Base-by-base conservation (phyloP, 2,113 vertebrate genomes). In the Dasyurus viverrinus region DNA sequence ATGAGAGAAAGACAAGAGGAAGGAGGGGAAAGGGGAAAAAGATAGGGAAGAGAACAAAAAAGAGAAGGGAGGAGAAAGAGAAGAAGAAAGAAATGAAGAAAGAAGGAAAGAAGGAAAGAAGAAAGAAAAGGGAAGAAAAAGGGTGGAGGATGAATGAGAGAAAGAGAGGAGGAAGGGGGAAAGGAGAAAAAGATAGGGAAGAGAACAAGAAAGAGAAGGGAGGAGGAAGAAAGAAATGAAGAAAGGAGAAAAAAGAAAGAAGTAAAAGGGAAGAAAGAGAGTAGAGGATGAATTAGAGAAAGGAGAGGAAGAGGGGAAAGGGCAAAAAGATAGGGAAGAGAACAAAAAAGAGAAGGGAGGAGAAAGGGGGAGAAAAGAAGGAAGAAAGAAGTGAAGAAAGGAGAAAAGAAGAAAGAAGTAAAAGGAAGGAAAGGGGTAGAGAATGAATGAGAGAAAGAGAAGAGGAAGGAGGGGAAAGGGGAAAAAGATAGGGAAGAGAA, bases 101-200 rank as follows among this genome's bases (percentile, higher is more conserved):
- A 30, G 52, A 16, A 54, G 93, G 53, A 68, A 93, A 68, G 55
- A 57, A 92, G 91, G 57, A 53, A 76, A 52, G 54, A 47, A n/a
- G 10, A 76, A 22, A 25, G n/a, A 60, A 90, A 94, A 52, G 60
- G 48, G 48, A 52, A 9, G 50, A 1, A 52, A 52, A 11, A 52
- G 50, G 50, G 50, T 52, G 11, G 50, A 52, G 50, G 50, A 52
- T 52, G 50, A 52, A 52, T 52, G 50, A 52, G 50, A 52, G 42
- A 53, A 46, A 23, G 91, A 90, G 92, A 91, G 89, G 76, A 84
- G 91, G 52, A 47, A 89, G 60, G 47, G 36, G 91, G 22, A 89
- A 92, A 60, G 22, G n/a, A 24, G 48, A 55, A 57, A 47, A 54
- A 68, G 89, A 92, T 89, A 91, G 91, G 54, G 89, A 91, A 90